Conservation (phyloP, 1,140 invertebrate genomes). For the Drosophila guanche region DNA sequence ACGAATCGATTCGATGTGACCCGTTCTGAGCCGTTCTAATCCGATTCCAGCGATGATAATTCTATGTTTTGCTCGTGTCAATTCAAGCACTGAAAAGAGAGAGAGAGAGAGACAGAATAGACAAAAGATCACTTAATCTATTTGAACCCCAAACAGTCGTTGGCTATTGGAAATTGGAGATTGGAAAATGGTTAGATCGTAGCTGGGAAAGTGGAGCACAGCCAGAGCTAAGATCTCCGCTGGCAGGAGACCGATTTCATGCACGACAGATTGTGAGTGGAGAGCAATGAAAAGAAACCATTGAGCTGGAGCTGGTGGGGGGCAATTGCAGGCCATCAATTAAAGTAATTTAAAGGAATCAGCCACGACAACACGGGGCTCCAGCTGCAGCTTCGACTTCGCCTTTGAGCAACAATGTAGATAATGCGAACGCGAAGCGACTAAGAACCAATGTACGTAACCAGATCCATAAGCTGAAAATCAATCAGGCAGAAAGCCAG, state of each 20-base stretch:
- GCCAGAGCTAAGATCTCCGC: constrained; percentile 17
- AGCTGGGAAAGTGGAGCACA: constrained; percentile 47
- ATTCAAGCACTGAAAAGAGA: constrained; percentile 40
- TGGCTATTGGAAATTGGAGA: constrained; percentile 7
- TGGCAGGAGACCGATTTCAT: constrained; percentile 51
- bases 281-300: constrained; percentile 65
- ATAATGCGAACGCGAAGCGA: constrained; percentile 38
- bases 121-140: constrained; percentile 58
- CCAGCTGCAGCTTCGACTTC: constrained; percentile 4
- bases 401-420: constrained; percentile 39
- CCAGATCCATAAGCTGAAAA: constrained; percentile 77
- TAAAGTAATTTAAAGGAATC: constrained; percentile 81
- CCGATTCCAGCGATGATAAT: constrained; percentile 36
- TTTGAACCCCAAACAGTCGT: constrained; percentile 21
- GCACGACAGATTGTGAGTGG: constrained; percentile 65
- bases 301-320: constrained; percentile 53
- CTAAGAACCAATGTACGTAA: constrained; percentile 57
- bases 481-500: constrained; percentile 73
- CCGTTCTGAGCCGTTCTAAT: not conserved
- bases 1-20: constrained; percentile 1
- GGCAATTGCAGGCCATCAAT: constrained; percentile 69
- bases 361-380: constrained; percentile 28
- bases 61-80: constrained; percentile 41
- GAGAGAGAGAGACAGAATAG: constrained; percentile 15
- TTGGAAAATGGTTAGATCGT: constrained; percentile 42